Evolutionary conservation across 2,113 vertebrate species (phyloP).

Genomic region (Bubo bubo): DNA sequence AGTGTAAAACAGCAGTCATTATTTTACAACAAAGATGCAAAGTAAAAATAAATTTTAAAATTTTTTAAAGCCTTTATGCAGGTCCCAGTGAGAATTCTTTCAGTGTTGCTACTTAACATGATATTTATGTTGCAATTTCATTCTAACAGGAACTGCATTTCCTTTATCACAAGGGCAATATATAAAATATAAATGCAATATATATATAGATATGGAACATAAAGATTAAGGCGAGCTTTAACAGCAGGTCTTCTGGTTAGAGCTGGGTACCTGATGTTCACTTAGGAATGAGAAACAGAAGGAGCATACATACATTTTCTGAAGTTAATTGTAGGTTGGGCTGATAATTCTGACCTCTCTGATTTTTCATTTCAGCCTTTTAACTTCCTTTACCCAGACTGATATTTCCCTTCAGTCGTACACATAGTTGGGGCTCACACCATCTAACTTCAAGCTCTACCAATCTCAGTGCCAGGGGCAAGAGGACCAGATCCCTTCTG

Average conservation of each 20-base stretch:
- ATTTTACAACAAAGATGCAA: neutral
- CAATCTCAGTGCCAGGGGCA: neutral
- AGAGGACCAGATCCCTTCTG: neutral
- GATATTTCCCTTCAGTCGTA: neutral
- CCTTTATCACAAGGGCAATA: neutral
- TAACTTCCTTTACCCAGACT: neutral
- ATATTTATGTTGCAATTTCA: neutral
- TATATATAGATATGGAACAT: neutral
- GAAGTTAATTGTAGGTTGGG: neutral
- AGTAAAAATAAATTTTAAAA: neutral
- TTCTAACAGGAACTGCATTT: neutral
- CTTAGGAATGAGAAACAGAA: neutral
- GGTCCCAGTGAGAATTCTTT: neutral
- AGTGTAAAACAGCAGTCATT: neutral
- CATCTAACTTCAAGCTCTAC: neutral
- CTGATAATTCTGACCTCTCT: neutral
- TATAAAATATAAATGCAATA: neutral
- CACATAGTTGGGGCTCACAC: neutral
- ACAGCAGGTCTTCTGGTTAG: neutral
- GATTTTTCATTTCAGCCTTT: neutral
- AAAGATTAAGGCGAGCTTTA: neutral
- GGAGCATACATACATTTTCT: neutral
- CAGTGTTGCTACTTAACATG: neutral
- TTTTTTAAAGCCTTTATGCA: neutral
- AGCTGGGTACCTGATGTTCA: neutral